phyloP scores from a whole-genome alignment of 2,797 vertebrate genomes.

The Girardinus metallicus region DNA sequence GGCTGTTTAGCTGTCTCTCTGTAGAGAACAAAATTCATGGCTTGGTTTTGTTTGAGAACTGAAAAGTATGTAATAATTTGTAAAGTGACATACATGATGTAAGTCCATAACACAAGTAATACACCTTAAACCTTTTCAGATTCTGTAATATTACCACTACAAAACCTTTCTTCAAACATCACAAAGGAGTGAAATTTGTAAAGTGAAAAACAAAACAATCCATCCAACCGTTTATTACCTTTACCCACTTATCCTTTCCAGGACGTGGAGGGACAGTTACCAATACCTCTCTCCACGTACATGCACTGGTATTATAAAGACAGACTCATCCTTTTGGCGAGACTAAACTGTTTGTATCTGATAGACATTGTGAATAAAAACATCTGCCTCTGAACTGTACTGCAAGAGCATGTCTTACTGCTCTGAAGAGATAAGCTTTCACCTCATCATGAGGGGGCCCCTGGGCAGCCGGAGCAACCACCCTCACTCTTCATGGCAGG shows the following conservation, averaged over 20 bases:
- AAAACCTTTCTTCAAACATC: background rate
- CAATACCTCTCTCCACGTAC: background rate
- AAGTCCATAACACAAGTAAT: background rate
- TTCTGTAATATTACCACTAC: background rate
- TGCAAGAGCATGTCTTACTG: slow-evolving; percentile 44
- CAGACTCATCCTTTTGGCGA: background rate
- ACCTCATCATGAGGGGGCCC: slow-evolving; percentile 62
- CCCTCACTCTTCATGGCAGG: slow-evolving; percentile 67
- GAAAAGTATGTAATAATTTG: background rate
- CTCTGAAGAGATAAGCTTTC: slow-evolving; percentile 69
- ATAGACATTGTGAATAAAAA: slow-evolving; percentile 43
- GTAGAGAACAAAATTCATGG: background rate
- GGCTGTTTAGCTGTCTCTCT: background rate
- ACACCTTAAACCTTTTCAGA: background rate
- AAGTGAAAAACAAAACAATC: background rate
- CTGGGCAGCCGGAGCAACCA: slow-evolving; percentile 57
- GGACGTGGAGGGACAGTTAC: background rate
- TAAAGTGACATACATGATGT: background rate
- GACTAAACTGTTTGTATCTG: slow-evolving; percentile 12
- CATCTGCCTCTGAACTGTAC: slow-evolving; percentile 25
- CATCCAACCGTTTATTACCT: background rate
- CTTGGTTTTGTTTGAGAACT: background rate
- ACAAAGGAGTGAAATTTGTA: background rate
- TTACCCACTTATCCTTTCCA: background rate
- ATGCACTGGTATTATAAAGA: background rate